Conservation (phyloP, 2,888 invertebrate genomes). For the Gymnoscelis rufifasciata region DNA sequence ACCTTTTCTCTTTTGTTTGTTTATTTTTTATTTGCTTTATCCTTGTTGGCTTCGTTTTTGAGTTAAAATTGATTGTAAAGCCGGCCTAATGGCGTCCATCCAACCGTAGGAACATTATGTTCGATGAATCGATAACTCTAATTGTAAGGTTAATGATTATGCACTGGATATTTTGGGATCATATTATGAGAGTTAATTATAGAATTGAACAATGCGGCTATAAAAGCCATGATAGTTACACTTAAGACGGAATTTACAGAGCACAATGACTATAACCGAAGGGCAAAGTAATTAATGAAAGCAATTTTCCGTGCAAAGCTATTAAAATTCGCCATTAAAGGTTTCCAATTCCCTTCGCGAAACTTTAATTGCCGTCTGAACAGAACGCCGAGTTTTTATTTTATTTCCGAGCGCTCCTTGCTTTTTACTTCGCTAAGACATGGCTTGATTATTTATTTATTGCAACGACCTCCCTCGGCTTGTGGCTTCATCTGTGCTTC, state of each 20-base stretch:
- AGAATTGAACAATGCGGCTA: slow-evolving; percentile 34
- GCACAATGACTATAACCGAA: slow-evolving; percentile 42
- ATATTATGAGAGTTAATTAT: slow-evolving; percentile 31
- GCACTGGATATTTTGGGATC: slow-evolving; percentile 36
- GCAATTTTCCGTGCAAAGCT: slow-evolving; percentile 59
- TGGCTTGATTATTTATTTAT: slow-evolving; percentile 61
- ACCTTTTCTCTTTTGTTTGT: slow-evolving; percentile 71
- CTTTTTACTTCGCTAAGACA: slow-evolving; percentile 42
- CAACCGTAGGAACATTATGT: slow-evolving; percentile 46
- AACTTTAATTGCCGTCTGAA: slow-evolving; percentile 49
- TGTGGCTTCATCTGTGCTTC: slow-evolving; percentile 42
- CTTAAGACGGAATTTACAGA: slow-evolving; percentile 38
- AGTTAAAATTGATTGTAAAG: slow-evolving; percentile 75
- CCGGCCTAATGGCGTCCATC: slow-evolving; percentile 66
- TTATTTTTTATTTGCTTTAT: slow-evolving; percentile 76
- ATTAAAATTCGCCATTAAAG: slow-evolving; percentile 59
- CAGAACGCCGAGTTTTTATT: slow-evolving; percentile 34
- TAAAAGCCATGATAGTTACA: slow-evolving; percentile 35
- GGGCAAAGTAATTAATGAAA: slow-evolving; percentile 53
- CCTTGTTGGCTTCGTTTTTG: slow-evolving; percentile 63
- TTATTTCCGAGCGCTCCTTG: slow-evolving; percentile 38
- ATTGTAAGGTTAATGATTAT: slow-evolving; percentile 60
- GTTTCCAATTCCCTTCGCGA: slow-evolving; percentile 57
- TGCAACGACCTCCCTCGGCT: slow-evolving; percentile 42
- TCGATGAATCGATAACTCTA: slow-evolving; percentile 67